Evolutionary conservation across 1,140 invertebrate species (phyloP).

Genomic region (Tenebrio molitor): DNA sequence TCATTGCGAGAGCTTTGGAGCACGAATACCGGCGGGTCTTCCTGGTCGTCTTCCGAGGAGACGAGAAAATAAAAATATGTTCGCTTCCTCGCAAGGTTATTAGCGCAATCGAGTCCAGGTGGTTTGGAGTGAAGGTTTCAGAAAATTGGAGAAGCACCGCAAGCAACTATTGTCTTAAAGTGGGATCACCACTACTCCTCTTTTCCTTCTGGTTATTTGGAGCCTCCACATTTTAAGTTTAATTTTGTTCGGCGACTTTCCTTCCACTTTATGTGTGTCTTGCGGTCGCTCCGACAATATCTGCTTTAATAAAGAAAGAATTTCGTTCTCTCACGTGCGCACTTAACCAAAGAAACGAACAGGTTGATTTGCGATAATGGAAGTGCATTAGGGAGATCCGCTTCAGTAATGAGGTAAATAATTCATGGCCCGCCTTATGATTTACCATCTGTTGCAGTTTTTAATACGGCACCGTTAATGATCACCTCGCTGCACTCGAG

Average conservation of each 20-base stretch:
- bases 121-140: background rate
- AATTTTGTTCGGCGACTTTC: constrained; percentile 8
- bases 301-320: constrained; percentile 37
- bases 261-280: background rate
- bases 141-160: constrained; percentile 12
- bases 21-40: too few species aligned
- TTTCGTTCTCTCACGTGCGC: constrained; percentile 18
- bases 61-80: constrained; percentile 1
- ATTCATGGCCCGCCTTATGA: constrained; percentile 24
- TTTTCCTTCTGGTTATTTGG: background rate
- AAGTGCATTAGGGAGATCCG: constrained; percentile 41
- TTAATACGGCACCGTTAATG: constrained; percentile 33
- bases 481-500: background rate
- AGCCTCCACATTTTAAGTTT: constrained; percentile 7
- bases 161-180: constrained; percentile 13
- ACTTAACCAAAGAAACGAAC: constrained; percentile 20
- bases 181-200: background rate
- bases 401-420: constrained; percentile 30
- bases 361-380: constrained; percentile 44
- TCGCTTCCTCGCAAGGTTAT: background rate
- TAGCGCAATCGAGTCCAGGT: background rate
- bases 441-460: constrained; percentile 39
- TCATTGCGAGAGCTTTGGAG: background rate
- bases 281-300: constrained; percentile 2
- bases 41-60: too few species aligned